Percentiles rank a stretch among this genome's conserved stretches.
These are phyloP conservation scores for Gambelia wislizenii DNA, from an alignment of 2,797 vertebrate species.

Conservation along the genomic window DNA sequence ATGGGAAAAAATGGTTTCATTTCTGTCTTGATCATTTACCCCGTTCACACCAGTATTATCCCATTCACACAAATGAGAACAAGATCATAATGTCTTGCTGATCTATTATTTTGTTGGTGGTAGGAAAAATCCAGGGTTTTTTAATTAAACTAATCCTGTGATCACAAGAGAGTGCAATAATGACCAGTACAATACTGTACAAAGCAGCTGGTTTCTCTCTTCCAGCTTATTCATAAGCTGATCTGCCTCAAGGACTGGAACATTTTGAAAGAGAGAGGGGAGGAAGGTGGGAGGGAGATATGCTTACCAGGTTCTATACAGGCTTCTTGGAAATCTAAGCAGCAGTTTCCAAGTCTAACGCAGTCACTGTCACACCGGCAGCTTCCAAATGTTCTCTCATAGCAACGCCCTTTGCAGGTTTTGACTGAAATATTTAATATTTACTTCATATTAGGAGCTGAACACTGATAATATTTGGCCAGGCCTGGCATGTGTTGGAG, in stretches of 20 bases:
- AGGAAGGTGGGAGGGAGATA: not conserved
- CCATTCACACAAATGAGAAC: not conserved
- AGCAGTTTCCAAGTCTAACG: conserved; percentile 81
- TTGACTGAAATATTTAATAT: conserved; percentile 78
- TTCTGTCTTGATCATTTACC: not conserved
- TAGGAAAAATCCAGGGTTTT: not conserved
- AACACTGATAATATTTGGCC: not conserved
- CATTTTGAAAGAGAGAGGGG: not conserved
- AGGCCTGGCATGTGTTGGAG: not conserved
- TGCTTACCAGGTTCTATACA: conserved; percentile 82
- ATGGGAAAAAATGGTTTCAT: not conserved
- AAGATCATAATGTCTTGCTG: not conserved
- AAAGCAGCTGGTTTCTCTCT: not conserved
- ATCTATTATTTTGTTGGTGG: not conserved
- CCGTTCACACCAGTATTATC: not conserved
- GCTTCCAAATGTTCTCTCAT: conserved; percentile 81
- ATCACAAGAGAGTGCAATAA: not conserved
- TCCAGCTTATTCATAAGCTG: not conserved
- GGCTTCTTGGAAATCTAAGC: conserved; percentile 82
- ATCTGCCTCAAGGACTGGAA: not conserved
- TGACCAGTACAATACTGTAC: not conserved
- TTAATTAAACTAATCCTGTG: not conserved
- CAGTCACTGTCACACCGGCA: conserved; percentile 83
- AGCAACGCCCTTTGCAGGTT: conserved; percentile 84
- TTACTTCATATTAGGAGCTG: conserved; percentile 48